phyloP scores from a whole-genome alignment of 2,113 vertebrate species.

The Psilopsiagon aymara region DNA sequence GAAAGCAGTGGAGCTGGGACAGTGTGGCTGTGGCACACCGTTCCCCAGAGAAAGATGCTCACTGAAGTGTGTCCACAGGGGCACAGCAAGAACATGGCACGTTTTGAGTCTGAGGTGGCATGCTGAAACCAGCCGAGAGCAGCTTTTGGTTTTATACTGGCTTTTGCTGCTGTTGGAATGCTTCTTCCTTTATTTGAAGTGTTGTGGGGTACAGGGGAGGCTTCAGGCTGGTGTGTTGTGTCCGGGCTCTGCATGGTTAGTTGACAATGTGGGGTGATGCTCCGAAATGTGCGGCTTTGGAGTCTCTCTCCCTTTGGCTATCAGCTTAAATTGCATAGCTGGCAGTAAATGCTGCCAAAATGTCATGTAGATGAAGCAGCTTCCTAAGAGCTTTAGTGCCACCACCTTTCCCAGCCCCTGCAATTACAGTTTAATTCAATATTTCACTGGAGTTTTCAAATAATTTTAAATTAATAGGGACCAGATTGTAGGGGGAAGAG shows the following conservation, averaged over 20 bases:
- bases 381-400: slow-evolving; percentile 43
- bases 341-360: slow-evolving; percentile 45
- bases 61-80: neutral
- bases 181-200: neutral
- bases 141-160: neutral
- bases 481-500: slow-evolving; percentile 45
- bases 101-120: neutral
- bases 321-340: slow-evolving; percentile 27
- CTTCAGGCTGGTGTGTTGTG: neutral
- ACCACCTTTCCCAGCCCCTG: slow-evolving; percentile 59
- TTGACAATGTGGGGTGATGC: neutral
- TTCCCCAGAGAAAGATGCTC: neutral
- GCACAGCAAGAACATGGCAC: neutral
- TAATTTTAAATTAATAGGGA: slow-evolving; percentile 70
- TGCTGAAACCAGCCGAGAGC: neutral
- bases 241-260: neutral
- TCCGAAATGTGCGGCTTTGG: neutral
- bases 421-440: slow-evolving; percentile 67
- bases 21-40: neutral
- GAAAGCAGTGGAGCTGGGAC: neutral
- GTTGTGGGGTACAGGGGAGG: neutral
- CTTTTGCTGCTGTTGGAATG: neutral
- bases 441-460: slow-evolving; percentile 65
- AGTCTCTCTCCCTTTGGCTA: neutral
- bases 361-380: slow-evolving; percentile 36